These are phyloP conservation scores for Neofelis nebulosa DNA, from an alignment of 2,113 vertebrate genomes.

Conservation along the genomic window DNA sequence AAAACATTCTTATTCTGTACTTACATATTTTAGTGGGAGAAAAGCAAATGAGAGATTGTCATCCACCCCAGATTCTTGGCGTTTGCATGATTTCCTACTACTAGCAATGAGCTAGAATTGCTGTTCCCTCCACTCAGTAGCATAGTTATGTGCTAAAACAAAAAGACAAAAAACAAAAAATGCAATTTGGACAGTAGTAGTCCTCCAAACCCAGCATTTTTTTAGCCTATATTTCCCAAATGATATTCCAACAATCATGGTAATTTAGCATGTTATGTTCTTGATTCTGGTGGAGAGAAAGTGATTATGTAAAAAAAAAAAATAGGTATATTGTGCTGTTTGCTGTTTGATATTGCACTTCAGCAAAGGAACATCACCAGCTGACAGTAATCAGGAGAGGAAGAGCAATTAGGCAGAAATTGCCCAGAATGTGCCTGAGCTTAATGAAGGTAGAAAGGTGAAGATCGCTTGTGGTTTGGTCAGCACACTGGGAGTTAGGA, in stretches of 20 bases:
- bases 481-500: not conserved
- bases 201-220: constrained; percentile 49
- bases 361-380: constrained; percentile 57
- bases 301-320: constrained; percentile 73
- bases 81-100: not conserved
- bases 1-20: not conserved
- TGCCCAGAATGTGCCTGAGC: constrained; percentile 43
- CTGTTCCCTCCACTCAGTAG: not conserved
- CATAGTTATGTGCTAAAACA: constrained; percentile 55
- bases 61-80: not conserved
- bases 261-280: constrained; percentile 61
- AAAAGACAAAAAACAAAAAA: constrained; percentile 36
- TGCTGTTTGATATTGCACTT: constrained; percentile 36
- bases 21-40: not conserved
- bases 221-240: constrained; percentile 59
- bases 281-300: constrained; percentile 60
- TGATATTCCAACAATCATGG: constrained; percentile 67
- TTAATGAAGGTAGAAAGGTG: constrained; percentile 59
- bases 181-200: constrained; percentile 27
- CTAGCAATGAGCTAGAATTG: constrained; percentile 5
- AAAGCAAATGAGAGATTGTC: constrained; percentile 42
- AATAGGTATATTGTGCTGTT: constrained; percentile 56
- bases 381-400: constrained; percentile 60
- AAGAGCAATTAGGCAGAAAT: constrained; percentile 60
- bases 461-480: constrained; percentile 21